A percentile compares a stretch with the other conserved stretches of the same genome.
Evolutionary conservation across 2,888 invertebrate species (phyloP).

Genomic region (Aromia moschata): DNA sequence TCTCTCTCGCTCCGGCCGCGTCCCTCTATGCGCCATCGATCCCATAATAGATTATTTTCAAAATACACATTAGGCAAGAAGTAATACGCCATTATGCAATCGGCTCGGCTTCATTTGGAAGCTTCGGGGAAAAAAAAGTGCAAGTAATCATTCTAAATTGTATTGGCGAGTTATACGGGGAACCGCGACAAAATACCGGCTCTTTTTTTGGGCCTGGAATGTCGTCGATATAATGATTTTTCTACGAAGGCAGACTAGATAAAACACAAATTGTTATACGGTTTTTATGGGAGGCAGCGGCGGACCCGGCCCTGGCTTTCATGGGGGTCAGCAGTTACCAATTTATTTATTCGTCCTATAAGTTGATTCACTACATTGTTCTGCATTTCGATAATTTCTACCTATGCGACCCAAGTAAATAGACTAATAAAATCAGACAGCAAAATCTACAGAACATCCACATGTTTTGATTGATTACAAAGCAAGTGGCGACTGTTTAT

Average conservation of each 20-base stretch:
- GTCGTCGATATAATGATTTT: constrained; percentile 22
- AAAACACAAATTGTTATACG: neutral
- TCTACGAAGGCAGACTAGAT: constrained; percentile 14
- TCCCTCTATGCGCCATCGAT: neutral
- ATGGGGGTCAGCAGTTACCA: too few species aligned
- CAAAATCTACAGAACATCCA: too few species aligned
- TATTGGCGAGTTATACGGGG: constrained; percentile 23
- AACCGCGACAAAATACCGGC: constrained; percentile 19
- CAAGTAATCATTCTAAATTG: constrained; percentile 43
- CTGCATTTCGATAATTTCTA: too few species aligned
- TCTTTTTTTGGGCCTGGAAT: constrained; percentile 15
- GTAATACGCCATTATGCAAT: constrained; percentile 24
- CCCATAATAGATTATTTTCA: constrained; percentile 18
- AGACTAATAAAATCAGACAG: too few species aligned
- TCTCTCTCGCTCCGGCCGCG: neutral
- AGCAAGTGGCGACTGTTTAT: too few species aligned
- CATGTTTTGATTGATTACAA: too few species aligned
- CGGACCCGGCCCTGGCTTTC: too few species aligned
- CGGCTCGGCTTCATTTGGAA: constrained; percentile 14
- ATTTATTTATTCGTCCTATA: too few species aligned
- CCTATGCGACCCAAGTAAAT: too few species aligned
- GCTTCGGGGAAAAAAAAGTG: constrained; percentile 33
- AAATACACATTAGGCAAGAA: constrained; percentile 12
- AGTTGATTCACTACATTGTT: too few species aligned
- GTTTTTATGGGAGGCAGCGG: neutral